Base-by-base conservation (phyloP, 2,113 vertebrate genomes). In the Melanotaenia duboulayi region DNA sequence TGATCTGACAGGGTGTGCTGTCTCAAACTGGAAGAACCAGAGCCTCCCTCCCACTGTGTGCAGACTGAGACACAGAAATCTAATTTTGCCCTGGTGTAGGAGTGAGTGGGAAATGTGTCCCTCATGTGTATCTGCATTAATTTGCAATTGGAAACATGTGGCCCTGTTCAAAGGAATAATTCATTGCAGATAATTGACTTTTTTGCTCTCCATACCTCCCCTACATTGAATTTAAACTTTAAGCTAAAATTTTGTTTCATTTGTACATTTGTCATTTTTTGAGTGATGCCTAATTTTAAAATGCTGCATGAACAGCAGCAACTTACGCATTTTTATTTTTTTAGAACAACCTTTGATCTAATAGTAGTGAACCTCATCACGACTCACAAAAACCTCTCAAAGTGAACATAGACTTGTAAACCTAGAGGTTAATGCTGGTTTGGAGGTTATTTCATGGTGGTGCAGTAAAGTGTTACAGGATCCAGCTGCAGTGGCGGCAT, bases 1-100 rank as follows among this genome's bases (percentile, higher is more conserved):
- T 19, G 59, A 82, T 82, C 75, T 77, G 74, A 85, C 80, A 78
- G 46, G 28, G 51, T 82, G 32, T 58, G 64, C 65, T 63, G 76
- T 80, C 78, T 83, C 65, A 78, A 20, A 44, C 59, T 39, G 37
- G 74, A 74, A 60, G 35, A 60, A 66, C 50, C 32, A 44, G 37
- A 69, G 58, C 11, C 59, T 56, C 49, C 60, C 59, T 72, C 74
- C 75, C 50, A 71, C 74, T 67, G 77, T 44, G 71, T 42, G 65
- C 68, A 66, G 62, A 62, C 70, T 60, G 46, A 81, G 62, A 74
- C 28, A 5, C 64, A 28, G 24, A 50, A 4, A 63, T 79, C 44
- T 60, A 56, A 72, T 70, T 66, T 49, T 76, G 14, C 76, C 76
- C 28, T 40, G 11, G 23, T 25, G 37, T 57, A 22, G 42, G 42